A percentile compares a stretch with the other conserved stretches of the same genome.
These are phyloP conservation scores for Drosophila suboccidentalis DNA, from an alignment of 2,888 invertebrate genomes.

Conservation along the genomic window DNA sequence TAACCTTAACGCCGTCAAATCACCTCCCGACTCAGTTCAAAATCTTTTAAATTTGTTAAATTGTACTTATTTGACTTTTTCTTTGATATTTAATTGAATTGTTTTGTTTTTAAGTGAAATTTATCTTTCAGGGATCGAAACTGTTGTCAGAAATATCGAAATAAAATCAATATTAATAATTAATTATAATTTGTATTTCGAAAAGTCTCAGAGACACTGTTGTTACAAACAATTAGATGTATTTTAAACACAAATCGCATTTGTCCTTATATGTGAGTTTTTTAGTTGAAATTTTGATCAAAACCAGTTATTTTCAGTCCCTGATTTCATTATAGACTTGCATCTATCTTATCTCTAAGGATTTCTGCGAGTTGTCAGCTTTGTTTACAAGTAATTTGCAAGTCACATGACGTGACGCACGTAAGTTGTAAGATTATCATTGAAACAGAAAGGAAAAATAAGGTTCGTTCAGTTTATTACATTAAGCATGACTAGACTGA, in stretches of 20 bases:
- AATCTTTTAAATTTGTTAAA: not conserved
- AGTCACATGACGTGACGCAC: conserved; percentile 28
- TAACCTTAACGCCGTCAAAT: not conserved
- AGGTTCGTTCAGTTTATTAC: not conserved
- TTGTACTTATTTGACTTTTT: too few relatives aligned
- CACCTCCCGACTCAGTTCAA: not conserved
- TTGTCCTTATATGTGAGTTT: too few relatives aligned
- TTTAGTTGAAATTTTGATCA: too few relatives aligned
- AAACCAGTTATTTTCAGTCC: too few relatives aligned
- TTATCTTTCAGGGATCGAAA: not conserved
- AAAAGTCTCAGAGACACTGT: too few relatives aligned
- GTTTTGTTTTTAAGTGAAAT: not conserved
- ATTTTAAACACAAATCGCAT: too few relatives aligned
- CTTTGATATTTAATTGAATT: not conserved
- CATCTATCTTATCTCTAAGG: not conserved
- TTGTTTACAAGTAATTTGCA: conserved; percentile 23
- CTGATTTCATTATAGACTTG: not conserved
- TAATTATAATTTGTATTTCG: too few relatives aligned
- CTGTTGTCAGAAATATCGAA: too few relatives aligned
- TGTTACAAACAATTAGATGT: too few relatives aligned
- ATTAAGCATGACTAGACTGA: conserved; percentile 29
- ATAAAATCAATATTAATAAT: too few relatives aligned
- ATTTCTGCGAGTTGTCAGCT: not conserved
- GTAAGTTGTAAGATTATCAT: conserved; percentile 12
- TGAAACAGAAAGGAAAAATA: not conserved